A percentile compares a stretch with the other conserved stretches of the same genome.
phyloP scores from a whole-genome alignment of 2,888 invertebrate genomes.

The Mechanitis mazaeus region DNA sequence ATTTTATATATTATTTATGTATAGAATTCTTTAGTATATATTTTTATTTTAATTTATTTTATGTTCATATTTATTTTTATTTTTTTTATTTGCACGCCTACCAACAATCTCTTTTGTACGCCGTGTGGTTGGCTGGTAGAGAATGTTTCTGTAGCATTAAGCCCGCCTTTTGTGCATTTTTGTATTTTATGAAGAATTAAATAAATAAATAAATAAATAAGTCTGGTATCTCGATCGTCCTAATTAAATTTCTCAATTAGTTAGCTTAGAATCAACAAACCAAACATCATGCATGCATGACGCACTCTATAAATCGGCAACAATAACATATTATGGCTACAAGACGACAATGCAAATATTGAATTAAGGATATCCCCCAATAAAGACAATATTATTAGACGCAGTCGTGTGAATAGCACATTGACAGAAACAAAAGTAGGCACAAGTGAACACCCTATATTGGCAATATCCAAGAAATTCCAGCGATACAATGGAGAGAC shows the following conservation, averaged over 20 bases:
- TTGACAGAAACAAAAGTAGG: slow-evolving; percentile 64
- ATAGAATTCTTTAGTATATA: no score
- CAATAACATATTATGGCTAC: slow-evolving; percentile 13
- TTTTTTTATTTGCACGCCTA: no score
- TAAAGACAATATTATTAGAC: slow-evolving; percentile 35
- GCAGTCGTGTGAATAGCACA: slow-evolving; percentile 39
- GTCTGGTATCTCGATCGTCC: no score
- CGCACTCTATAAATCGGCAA: background rate
- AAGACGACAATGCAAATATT: slow-evolving; percentile 27
- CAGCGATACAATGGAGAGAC: slow-evolving; percentile 68
- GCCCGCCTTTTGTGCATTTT: background rate
- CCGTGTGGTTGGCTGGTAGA: background rate
- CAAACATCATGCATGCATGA: background rate
- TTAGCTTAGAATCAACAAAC: background rate
- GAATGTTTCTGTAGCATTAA: no score
- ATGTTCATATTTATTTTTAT: no score
- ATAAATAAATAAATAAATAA: no score
- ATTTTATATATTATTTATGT: no score
- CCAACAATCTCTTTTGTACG: no score
- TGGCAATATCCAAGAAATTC: slow-evolving; percentile 74
- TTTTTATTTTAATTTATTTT: no score
- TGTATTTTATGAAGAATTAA: background rate
- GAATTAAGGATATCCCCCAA: slow-evolving; percentile 28
- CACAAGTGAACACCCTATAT: slow-evolving; percentile 67
- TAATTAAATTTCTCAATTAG: no score